phyloP scores from a whole-genome alignment of 2,888 invertebrate species.

The Tenthredo distinguenda region DNA sequence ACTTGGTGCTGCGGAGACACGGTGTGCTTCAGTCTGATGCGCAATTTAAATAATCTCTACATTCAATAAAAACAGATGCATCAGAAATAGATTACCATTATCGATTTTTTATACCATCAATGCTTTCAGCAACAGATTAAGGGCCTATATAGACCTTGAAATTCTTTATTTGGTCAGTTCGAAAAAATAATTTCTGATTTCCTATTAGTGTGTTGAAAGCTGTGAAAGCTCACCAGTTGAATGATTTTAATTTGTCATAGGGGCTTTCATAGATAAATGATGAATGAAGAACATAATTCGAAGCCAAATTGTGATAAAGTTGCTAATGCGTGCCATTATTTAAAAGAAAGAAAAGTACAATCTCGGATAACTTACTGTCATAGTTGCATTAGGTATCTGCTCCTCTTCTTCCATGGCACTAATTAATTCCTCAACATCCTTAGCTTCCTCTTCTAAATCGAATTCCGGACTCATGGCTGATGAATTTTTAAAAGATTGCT shows the following conservation, averaged over 20 bases:
- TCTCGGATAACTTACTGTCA: not conserved
- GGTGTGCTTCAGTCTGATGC: constrained; percentile 62
- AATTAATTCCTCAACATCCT: constrained; percentile 25
- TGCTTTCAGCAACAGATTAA: not conserved
- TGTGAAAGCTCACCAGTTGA: no score
- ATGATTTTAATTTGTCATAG: no score
- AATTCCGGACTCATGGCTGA: not conserved
- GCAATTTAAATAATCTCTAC: constrained; percentile 63
- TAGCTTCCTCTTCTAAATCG: constrained; percentile 26
- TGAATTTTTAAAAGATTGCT: not conserved
- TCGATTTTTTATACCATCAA: not conserved
- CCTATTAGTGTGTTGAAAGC: no score
- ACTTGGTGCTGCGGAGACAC: constrained; percentile 69
- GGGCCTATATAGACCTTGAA: no score
- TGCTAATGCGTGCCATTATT: not conserved
- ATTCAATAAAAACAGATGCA: constrained; percentile 30
- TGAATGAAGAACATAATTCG: no score
- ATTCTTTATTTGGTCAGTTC: no score
- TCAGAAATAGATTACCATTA: not conserved
- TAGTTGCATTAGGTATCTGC: not conserved
- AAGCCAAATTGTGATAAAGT: no score
- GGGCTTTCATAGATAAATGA: no score
- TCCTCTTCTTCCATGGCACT: constrained; percentile 3
- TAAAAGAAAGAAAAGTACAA: not conserved
- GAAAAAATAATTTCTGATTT: no score